These are phyloP conservation scores for Sycon ciliatum DNA, from an alignment of 37 sponge, comb jelly and placozoan species.

Conservation along the genomic window DNA sequence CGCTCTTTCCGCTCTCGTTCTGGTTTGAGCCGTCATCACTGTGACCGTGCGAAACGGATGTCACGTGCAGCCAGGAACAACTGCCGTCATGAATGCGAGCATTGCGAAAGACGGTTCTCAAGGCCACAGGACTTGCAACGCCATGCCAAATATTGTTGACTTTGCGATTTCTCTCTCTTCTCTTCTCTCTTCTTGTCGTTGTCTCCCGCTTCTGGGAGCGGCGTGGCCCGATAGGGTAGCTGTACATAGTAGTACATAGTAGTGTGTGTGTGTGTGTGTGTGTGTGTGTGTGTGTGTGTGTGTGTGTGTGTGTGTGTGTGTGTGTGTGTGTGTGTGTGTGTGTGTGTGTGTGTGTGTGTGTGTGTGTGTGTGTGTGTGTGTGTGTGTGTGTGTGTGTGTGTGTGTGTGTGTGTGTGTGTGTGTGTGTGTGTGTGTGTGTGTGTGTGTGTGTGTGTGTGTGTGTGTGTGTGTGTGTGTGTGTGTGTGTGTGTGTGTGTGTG, in stretches of 20 bases:
- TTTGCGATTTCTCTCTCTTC: too few species aligned
- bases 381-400: constrained; percentile 40
- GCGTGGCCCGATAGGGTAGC: too few species aligned
- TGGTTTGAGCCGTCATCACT: too few species aligned
- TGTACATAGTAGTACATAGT: too few species aligned
- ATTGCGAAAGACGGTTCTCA: too few species aligned
- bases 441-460: constrained; percentile 35
- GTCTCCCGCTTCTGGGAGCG: too few species aligned
- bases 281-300: constrained; percentile 10
- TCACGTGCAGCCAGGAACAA: too few species aligned
- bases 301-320: constrained; percentile 36
- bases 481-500: constrained; percentile 41
- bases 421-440: constrained; percentile 35
- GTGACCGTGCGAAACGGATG: too few species aligned
- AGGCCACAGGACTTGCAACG: too few species aligned
- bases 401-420: constrained; percentile 40
- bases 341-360: constrained; percentile 40
- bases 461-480: constrained; percentile 35
- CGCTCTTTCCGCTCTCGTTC: background rate
- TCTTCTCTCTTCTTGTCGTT: too few species aligned
- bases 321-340: constrained; percentile 40
- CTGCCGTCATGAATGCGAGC: too few species aligned
- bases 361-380: constrained; percentile 40
- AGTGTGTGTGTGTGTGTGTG: constrained; percentile 5
- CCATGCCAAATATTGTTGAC: too few species aligned